Percentiles rank a stretch among this genome's conserved stretches.
These are phyloP conservation scores for Triplophysa rosa DNA, from an alignment of 2,113 vertebrate species.

Conservation along the genomic window DNA sequence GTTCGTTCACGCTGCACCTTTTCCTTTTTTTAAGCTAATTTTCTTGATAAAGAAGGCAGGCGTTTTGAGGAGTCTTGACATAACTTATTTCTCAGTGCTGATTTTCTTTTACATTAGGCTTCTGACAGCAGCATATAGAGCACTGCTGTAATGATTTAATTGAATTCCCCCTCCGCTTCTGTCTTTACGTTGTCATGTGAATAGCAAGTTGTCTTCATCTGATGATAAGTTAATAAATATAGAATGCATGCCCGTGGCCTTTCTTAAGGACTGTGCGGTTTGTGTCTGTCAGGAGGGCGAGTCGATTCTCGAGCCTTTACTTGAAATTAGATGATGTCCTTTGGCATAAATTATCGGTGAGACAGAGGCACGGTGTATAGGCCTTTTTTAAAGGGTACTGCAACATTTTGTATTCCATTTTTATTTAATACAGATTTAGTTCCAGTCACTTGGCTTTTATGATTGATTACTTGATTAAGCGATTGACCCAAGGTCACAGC, in stretches of 20 bases:
- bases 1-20: slow-evolving; percentile 36
- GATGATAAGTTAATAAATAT: not conserved
- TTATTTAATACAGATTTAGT: slow-evolving; percentile 7
- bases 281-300: not conserved
- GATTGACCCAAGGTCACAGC: slow-evolving; percentile 10
- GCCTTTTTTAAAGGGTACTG: not conserved
- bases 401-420: slow-evolving; percentile 13
- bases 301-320: not conserved
- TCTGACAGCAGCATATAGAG: not conserved
- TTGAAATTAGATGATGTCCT: not conserved
- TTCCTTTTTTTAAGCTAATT: slow-evolving; percentile 39
- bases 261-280: not conserved
- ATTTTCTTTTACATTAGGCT: slow-evolving; percentile 12
- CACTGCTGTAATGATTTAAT: slow-evolving; percentile 7
- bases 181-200: not conserved
- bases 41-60: slow-evolving; percentile 41
- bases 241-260: not conserved
- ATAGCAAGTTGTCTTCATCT: slow-evolving; percentile 12
- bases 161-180: slow-evolving; percentile 6
- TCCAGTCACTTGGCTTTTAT: not conserved
- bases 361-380: not conserved
- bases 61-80: slow-evolving; percentile 27
- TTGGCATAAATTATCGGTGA: not conserved
- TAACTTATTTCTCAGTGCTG: slow-evolving; percentile 12
- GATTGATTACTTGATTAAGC: slow-evolving; percentile 29